Evolutionary conservation across 1,140 invertebrate genomes (phyloP), one percentile per base, ranked within the genome.

Genomic region (Helicoverpa zea): DNA sequence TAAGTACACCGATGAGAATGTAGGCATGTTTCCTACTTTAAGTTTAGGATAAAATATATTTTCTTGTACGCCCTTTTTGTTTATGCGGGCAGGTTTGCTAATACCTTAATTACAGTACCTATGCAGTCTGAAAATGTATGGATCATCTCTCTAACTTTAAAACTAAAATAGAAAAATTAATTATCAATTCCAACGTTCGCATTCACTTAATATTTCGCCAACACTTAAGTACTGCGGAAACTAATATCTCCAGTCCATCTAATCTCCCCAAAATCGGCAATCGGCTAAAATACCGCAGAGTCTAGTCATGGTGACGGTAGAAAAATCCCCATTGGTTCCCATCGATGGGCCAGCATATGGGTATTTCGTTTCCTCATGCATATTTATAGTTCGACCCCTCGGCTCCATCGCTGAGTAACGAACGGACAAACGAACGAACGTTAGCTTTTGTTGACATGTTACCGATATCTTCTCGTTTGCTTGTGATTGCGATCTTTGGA

Each of bases 301-400:
- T 75, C 72, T 76, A 81, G 81, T 77, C 81, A 82, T 58, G 64
- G 74, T 83, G 56, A 72, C 68, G 0, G 13, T 30, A 66, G 43
- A 68, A 68, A 49, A 68, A 68, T 68, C 64, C 64, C 63, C 43
- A 10, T 43, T 14, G 13, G 61, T 70, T 70, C 66, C 49, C 66
- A 70, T 70, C 47, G 23, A 52, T 29, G 29, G 61, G 61, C 64
- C 84, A 83, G 68, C 86, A 86, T 87, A 83, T 86, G 86, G 86
- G 51, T 66, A 83, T 83, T 84, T 83, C 86, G 86, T 87, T 87
- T 81, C 56, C 82, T 86, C 86, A 87, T 87, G 83, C 80, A 87
- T 87, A 87, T 87, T 83, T 87, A 87, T 87, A 82, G 7, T 68
- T 14, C 58, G 58, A 59, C 81, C 85, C 85, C 83, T 83, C 81